Evolutionary conservation across 2,113 vertebrate genomes (phyloP).

Genomic region (Chaetura pelagica): DNA sequence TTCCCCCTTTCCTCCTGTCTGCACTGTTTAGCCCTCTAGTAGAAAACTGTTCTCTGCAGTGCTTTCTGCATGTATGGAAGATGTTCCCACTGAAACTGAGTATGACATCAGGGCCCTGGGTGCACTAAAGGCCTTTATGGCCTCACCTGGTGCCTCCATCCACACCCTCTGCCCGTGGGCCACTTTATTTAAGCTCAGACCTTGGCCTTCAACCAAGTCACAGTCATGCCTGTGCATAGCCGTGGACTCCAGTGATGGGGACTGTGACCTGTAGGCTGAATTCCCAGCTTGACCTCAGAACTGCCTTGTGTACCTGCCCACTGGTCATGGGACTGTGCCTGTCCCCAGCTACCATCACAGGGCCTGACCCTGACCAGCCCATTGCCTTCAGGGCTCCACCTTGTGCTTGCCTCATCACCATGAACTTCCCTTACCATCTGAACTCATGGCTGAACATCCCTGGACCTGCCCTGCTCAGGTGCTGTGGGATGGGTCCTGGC

Average conservation of each 20-base stretch:
- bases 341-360: not conserved
- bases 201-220: not conserved
- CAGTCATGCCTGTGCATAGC: not conserved
- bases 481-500: not conserved
- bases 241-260: not conserved
- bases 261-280: not conserved
- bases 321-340: not conserved
- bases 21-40: not conserved
- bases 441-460: not conserved
- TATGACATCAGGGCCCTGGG: not conserved
- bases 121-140: not conserved
- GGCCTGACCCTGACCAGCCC: not conserved
- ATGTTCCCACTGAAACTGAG: not conserved
- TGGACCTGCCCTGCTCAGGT: not conserved
- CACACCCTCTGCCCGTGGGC: no score
- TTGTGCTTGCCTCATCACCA: not conserved
- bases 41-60: not conserved
- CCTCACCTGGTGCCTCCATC: not conserved
- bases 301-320: fast-evolving
- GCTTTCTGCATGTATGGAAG: not conserved
- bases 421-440: not conserved
- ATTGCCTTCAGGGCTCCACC: not conserved
- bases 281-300: not conserved
- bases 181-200: not conserved
- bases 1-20: not conserved